These are phyloP conservation scores for Drosophila mauritiana DNA, from an alignment of 1,140 invertebrate species.

Conservation along the genomic window DNA sequence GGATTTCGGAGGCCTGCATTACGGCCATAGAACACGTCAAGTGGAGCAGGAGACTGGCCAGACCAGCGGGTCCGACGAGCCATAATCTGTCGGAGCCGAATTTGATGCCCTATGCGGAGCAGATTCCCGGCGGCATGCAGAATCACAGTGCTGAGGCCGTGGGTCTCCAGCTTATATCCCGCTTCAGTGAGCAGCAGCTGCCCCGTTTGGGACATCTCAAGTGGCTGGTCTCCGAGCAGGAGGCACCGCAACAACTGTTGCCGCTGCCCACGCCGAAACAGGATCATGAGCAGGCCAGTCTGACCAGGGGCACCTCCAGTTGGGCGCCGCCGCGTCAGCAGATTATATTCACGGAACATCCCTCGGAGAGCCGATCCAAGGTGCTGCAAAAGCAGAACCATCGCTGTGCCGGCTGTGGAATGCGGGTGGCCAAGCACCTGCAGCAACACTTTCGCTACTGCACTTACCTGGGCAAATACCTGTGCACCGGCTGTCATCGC, in stretches of 20 bases:
- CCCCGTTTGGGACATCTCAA: slow-evolving; percentile 92
- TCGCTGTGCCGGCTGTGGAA: slow-evolving; percentile 94
- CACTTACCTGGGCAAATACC: slow-evolving; percentile 94
- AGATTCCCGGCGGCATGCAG: slow-evolving; percentile 23
- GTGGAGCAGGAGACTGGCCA: slow-evolving; percentile 64
- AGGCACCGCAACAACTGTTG: slow-evolving; percentile 91
- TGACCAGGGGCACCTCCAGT: slow-evolving; percentile 89
- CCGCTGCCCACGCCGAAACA: slow-evolving; percentile 88
- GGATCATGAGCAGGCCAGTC: slow-evolving; percentile 55
- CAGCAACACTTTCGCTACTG: slow-evolving; percentile 92
- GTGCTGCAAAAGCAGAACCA: slow-evolving; percentile 92
- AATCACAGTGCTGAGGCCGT: slow-evolving; percentile 90
- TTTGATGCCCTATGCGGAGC: slow-evolving; percentile 47
- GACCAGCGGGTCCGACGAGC: slow-evolving; percentile 10
- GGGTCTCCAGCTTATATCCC: slow-evolving; percentile 90
- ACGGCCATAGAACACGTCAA: slow-evolving; percentile 91
- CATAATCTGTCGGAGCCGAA: slow-evolving; percentile 20
- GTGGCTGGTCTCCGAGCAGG: slow-evolving; percentile 92
- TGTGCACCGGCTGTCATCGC: slow-evolving; percentile 95
- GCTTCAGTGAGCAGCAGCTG: slow-evolving; percentile 91
- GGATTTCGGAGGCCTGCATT: slow-evolving; percentile 93
- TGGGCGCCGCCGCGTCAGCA: slow-evolving; percentile 95
- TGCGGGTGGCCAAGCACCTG: slow-evolving; percentile 90
- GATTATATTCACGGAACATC: slow-evolving; percentile 93
- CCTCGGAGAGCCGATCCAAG: slow-evolving; percentile 87